phyloP scores from a whole-genome alignment of 2,113 vertebrate genomes.

The Vulpes ferrilata region DNA sequence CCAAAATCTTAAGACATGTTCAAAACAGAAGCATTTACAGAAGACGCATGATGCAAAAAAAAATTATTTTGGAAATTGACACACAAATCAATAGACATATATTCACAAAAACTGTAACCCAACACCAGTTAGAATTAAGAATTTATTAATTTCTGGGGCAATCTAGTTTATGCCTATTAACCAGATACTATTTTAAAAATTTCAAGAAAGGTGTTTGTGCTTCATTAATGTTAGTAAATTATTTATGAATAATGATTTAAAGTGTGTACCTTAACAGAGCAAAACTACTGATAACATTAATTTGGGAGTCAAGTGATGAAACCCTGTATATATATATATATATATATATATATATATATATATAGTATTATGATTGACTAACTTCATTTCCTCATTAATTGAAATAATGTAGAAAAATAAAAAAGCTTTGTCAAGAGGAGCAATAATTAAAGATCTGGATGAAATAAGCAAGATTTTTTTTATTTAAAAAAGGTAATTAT shows the following conservation, averaged over 20 bases:
- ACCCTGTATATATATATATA: neutral
- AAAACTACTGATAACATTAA: neutral
- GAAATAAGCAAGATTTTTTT: neutral
- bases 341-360: neutral
- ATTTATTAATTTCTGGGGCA: conserved; percentile 50
- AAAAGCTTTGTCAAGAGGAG: neutral
- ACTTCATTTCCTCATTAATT: neutral
- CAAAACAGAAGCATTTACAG: conserved; percentile 69
- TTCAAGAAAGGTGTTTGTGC: conserved; percentile 77
- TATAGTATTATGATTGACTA: neutral
- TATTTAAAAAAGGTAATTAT: neutral
- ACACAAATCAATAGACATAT: neutral
- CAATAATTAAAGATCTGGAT: neutral
- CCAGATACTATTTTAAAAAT: conserved; percentile 67
- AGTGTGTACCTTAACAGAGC: neutral
- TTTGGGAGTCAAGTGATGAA: neutral
- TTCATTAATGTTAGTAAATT: conserved; percentile 66
- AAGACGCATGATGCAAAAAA: neutral
- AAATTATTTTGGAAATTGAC: rapidly evolving
- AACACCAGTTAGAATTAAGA: conserved; percentile 55
- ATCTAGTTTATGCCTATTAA: conserved; percentile 71
- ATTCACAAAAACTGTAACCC: conserved; percentile 41
- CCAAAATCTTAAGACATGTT: neutral
- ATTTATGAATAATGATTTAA: conserved; percentile 51
- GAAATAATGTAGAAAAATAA: neutral